phyloP scores from a whole-genome alignment of 1,140 invertebrate species.

The Drosophila pandora region DNA sequence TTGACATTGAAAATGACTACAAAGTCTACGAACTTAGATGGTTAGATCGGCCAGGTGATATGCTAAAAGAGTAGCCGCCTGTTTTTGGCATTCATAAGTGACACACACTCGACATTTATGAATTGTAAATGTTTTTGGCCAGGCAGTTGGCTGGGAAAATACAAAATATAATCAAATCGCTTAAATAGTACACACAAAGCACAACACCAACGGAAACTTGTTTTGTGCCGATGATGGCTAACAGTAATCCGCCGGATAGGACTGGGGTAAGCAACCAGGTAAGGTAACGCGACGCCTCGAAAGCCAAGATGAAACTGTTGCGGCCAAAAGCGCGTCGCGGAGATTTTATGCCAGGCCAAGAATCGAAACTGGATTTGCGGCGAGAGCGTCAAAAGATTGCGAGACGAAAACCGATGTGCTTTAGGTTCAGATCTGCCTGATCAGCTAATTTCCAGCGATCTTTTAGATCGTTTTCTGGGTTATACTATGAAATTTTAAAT shows the following conservation, averaged over 20 bases:
- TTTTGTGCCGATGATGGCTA: slow-evolving; percentile 42
- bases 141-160: slow-evolving; percentile 22
- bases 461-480: neutral
- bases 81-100: slow-evolving; percentile 32
- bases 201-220: slow-evolving; percentile 66
- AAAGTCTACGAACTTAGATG: neutral
- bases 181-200: slow-evolving; percentile 63
- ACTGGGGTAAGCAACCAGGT: slow-evolving; percentile 5
- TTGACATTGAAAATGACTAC: slow-evolving; percentile 38
- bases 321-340: slow-evolving; percentile 62
- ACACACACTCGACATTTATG: slow-evolving; percentile 41
- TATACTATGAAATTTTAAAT: neutral
- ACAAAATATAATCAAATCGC: slow-evolving; percentile 48
- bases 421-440: slow-evolving; percentile 18
- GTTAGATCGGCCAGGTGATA: slow-evolving; percentile 41
- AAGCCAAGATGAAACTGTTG: slow-evolving; percentile 77
- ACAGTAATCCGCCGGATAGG: slow-evolving; percentile 26
- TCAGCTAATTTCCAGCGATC: neutral
- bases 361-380: slow-evolving; percentile 58
- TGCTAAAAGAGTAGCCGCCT: slow-evolving; percentile 15
- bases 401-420: slow-evolving; percentile 16
- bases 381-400: slow-evolving; percentile 28
- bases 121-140: slow-evolving; percentile 52
- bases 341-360: slow-evolving; percentile 77
- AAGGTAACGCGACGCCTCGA: slow-evolving; percentile 50